Percentiles rank a stretch among this genome's conserved stretches.
phyloP scores from a whole-genome alignment of 2,113 vertebrate species.

The Notothenia rossii region DNA sequence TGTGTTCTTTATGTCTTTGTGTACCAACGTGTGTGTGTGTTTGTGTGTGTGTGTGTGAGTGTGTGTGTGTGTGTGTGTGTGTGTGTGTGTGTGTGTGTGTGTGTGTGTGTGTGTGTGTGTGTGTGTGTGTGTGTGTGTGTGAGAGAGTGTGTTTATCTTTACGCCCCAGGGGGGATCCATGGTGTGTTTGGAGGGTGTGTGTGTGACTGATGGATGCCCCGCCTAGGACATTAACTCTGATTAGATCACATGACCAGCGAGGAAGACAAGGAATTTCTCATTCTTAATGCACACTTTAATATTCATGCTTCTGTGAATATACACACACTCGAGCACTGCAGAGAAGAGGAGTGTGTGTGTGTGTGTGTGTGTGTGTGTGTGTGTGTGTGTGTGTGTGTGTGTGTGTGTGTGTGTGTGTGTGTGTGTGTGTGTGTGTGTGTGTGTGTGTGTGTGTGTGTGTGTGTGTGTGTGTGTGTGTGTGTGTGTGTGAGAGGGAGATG shows the following conservation, averaged over 20 bases:
- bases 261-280: background rate
- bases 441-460: conserved; percentile 17
- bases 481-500: too few species aligned
- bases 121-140: too few species aligned
- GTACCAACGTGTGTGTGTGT: background rate
- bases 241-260: conserved; percentile 58
- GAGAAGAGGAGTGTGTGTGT: conserved; percentile 6
- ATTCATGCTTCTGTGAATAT: conserved; percentile 30
- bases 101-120: too few species aligned
- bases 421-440: conserved; percentile 13
- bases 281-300: conserved; percentile 22
- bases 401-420: too few species aligned
- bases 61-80: conserved; percentile 25
- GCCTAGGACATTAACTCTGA: conserved; percentile 59
- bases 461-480: too few species aligned
- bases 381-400: too few species aligned
- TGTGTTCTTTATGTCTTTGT: background rate
- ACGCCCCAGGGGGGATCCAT: too few species aligned
- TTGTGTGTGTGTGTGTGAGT: conserved; percentile 2
- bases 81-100: too few species aligned
- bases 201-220: conserved; percentile 43
- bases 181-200: conserved; percentile 17
- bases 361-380: too few species aligned
- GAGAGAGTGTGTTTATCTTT: too few species aligned
- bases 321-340: conserved; percentile 16